Conservation (phyloP, 2,113 vertebrate genomes). For the Amphiprion percula region DNA sequence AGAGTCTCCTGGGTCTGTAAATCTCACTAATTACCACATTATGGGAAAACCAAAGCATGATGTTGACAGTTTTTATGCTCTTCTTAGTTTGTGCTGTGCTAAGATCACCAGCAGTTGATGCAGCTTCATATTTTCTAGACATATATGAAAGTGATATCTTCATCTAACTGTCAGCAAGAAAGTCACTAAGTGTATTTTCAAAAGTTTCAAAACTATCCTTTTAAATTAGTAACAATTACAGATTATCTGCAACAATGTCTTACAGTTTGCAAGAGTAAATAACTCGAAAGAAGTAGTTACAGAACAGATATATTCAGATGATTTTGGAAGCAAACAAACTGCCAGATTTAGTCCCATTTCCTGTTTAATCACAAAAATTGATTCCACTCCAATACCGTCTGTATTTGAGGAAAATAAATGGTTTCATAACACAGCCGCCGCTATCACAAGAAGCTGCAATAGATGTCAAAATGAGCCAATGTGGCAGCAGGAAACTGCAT, state of each 20-base stretch:
- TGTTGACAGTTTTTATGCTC: background rate
- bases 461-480: constrained; percentile 45
- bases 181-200: background rate
- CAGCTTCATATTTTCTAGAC: too few species aligned
- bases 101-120: background rate
- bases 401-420: constrained; percentile 26
- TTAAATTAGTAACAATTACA: background rate
- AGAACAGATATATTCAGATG: background rate
- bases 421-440: constrained; percentile 11
- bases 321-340: constrained; percentile 22
- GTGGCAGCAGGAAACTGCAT: constrained; percentile 59
- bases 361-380: constrained; percentile 28
- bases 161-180: background rate
- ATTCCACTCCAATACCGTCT: constrained; percentile 10
- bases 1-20: background rate
- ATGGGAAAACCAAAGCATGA: too few species aligned
- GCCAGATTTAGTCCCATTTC: constrained; percentile 19
- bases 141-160: background rate
- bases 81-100: background rate
- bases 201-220: background rate
- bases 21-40: background rate
- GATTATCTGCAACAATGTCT: background rate
- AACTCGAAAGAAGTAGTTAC: constrained; percentile 8
- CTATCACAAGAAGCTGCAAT: constrained; percentile 32
- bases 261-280: too few species aligned